Evolutionary conservation across 2,113 vertebrate genomes (phyloP).

Genomic region (Scolopax mira): DNA sequence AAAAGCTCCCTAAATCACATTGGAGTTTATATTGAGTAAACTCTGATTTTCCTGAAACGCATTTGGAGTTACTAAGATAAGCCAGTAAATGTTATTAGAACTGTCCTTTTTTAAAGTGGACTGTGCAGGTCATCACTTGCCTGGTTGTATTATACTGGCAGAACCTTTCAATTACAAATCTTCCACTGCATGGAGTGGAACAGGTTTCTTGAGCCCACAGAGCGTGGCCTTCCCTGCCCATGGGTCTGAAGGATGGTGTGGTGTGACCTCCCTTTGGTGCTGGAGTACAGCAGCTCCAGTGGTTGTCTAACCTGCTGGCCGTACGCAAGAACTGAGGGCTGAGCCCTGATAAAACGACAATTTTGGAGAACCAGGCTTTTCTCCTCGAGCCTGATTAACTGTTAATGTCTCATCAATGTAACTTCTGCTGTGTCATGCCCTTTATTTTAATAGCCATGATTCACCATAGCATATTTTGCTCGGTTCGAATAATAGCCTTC

Average conservation of each 20-base stretch:
- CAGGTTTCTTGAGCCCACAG: accelerated
- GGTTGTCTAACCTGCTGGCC: accelerated
- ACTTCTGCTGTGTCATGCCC: slow-evolving; percentile 17
- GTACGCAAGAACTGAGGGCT: not conserved
- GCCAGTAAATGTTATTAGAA: not conserved
- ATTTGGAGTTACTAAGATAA: not conserved
- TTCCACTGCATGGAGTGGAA: not conserved
- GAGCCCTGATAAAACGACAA: not conserved
- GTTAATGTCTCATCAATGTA: not conserved
- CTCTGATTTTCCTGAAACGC: not conserved
- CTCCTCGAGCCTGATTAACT: not conserved
- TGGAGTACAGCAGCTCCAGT: accelerated
- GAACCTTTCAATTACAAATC: not conserved
- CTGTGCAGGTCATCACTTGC: not conserved
- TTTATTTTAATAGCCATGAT: not conserved
- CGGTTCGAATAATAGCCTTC: not conserved
- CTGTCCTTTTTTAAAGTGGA: not conserved
- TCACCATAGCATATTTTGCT: not conserved
- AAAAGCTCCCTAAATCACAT: not conserved
- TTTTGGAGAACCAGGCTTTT: not conserved
- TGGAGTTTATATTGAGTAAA: not conserved
- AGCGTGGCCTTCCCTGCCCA: accelerated
- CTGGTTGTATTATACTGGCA: not conserved
- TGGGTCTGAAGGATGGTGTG: not conserved
- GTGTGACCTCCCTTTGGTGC: not conserved